Conservation (phyloP, 2,888 invertebrate species). For the Rhaphigaster nebulosa region DNA sequence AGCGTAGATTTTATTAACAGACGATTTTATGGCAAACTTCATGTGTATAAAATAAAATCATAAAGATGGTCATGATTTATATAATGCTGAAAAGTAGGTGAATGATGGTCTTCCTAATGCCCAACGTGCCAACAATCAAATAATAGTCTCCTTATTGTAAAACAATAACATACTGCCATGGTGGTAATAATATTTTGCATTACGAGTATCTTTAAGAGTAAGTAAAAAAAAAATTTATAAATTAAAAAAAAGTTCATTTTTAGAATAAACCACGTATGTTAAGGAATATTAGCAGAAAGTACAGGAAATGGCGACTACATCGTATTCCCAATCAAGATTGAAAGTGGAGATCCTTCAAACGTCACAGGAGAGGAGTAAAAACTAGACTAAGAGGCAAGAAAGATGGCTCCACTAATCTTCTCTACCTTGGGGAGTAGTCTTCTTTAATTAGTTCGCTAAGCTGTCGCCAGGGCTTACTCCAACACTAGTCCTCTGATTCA, state of each 20-base stretch:
- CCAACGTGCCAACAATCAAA: no score
- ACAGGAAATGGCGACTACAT: neutral
- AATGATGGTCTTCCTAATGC: no score
- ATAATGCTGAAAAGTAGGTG: no score
- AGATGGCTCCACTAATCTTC: neutral
- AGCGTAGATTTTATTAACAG: no score
- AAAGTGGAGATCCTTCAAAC: neutral
- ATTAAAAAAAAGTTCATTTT: neutral
- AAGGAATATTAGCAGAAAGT: neutral
- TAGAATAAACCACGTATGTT: neutral
- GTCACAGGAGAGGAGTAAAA: neutral
- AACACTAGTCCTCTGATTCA: neutral
- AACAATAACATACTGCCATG: no score
- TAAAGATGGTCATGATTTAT: no score
- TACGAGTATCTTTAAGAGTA: no score
- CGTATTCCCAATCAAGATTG: neutral
- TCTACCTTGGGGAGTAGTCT: neutral
- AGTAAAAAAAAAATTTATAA: no score
- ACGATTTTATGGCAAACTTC: no score
- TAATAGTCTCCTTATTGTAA: no score
- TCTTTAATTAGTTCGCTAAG: slow-evolving; percentile 16
- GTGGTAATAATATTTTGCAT: no score
- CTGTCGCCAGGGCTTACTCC: neutral
- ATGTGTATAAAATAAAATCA: no score
- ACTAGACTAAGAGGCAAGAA: neutral